These are phyloP conservation scores for Zosterops hypoxanthus DNA, from an alignment of 2,113 vertebrate species.

Conservation along the genomic window DNA sequence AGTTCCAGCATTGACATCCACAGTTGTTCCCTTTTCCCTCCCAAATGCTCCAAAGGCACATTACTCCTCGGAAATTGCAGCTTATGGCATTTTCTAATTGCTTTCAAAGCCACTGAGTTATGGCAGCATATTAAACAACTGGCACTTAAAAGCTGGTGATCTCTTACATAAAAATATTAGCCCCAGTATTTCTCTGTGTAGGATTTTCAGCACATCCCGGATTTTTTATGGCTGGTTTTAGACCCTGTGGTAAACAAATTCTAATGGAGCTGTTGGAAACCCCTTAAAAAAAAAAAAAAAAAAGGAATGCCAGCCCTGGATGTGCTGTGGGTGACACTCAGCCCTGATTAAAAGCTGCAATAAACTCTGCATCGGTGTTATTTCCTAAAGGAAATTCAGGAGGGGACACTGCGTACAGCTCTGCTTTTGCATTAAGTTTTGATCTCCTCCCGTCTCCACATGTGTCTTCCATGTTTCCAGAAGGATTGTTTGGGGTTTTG, in stretches of 20 bases:
- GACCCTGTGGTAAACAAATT: not conserved
- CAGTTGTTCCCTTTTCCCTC: conserved; percentile 26
- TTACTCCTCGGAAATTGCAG: conserved; percentile 1
- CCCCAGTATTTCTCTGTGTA: not conserved
- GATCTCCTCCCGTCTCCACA: not conserved
- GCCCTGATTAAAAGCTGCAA: conserved; percentile 33
- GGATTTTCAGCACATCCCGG: not conserved
- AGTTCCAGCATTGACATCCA: not conserved
- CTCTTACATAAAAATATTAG: conserved; percentile 58
- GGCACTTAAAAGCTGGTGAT: conserved; percentile 39
- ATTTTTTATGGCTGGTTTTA: not conserved
- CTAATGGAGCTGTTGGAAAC: not conserved
- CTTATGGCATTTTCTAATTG: conserved; percentile 61
- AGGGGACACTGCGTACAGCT: not conserved
- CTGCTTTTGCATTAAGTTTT: not conserved
- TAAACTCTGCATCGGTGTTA: not conserved
- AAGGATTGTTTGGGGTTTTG: not conserved
- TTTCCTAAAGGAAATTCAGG: not conserved
- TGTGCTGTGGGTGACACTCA: not conserved
- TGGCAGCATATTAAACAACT: conserved; percentile 35
- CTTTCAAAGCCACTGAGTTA: conserved; percentile 48
- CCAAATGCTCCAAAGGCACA: conserved; percentile 1
- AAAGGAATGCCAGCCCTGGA: not conserved
- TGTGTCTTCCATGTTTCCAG: not conserved
- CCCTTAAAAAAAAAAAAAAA: not conserved